phyloP scores from a whole-genome alignment of 2,113 vertebrate species.

The Numenius arquata region DNA sequence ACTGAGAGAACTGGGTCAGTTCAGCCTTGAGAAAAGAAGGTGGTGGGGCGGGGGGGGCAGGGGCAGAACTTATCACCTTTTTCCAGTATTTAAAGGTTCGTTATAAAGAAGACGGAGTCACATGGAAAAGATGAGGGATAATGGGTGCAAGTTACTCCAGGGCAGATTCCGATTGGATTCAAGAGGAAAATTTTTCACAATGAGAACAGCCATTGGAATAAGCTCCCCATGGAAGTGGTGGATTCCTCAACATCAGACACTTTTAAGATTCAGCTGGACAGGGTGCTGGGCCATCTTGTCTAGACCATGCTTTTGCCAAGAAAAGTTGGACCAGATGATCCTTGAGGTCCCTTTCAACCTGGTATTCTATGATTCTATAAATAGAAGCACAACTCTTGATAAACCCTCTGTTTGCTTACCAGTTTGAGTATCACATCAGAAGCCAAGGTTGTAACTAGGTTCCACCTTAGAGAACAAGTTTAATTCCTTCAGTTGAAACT shows the following conservation, averaged over 20 bases:
- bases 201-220: no score
- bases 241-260: neutral
- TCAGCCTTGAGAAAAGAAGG: neutral
- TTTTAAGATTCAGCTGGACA: neutral
- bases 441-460: neutral
- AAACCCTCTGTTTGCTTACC: neutral
- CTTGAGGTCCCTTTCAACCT: neutral
- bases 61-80: no score
- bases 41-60: no score
- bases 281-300: neutral
- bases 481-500: neutral
- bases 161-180: no score
- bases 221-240: no score
- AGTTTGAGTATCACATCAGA: neutral
- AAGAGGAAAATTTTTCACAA: no score
- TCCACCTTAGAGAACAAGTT: neutral
- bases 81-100: no score
- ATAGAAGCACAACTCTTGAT: neutral
- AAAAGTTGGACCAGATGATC: neutral
- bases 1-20: neutral
- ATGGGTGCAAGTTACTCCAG: no score
- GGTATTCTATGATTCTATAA: neutral
- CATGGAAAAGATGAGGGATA: no score
- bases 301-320: neutral
- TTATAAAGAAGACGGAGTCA: no score